Evolutionary conservation across 2,888 invertebrate species (phyloP).

Genomic region (Pristionchus maxplancki): DNA sequence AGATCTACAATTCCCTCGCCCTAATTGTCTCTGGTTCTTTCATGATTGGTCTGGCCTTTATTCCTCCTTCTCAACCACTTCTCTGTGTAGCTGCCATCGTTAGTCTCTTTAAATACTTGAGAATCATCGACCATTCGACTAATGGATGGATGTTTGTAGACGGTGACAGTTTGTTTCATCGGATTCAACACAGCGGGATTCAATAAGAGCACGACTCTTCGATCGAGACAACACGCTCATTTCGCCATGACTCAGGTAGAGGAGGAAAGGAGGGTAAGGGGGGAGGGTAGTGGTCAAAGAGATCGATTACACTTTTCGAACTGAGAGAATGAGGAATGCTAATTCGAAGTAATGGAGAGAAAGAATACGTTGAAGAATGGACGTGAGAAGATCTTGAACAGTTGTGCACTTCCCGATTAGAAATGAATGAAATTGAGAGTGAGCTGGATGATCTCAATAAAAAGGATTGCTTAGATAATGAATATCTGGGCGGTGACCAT

Average conservation of each 20-base stretch:
- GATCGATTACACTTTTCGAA: neutral
- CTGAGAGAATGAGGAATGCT: neutral
- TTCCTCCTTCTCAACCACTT: conserved; percentile 56
- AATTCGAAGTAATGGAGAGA: neutral
- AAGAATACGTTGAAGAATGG: neutral
- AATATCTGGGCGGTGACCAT: conserved; percentile 63
- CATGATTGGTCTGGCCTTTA: conserved; percentile 59
- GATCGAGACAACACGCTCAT: conserved; percentile 60
- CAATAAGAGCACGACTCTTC: conserved; percentile 62
- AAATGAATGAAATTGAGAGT: neutral
- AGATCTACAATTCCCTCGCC: conserved; percentile 59
- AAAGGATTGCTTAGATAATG: conserved; percentile 55
- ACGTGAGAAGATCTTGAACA: neutral
- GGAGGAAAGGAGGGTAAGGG: neutral
- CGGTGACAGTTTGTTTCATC: conserved; percentile 60
- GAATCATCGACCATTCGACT: neutral
- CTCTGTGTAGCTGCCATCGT: conserved; percentile 59
- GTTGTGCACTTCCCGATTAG: neutral
- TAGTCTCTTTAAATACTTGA: neutral
- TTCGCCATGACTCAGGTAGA: conserved; percentile 61
- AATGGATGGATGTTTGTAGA: conserved; percentile 35
- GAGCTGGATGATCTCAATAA: neutral
- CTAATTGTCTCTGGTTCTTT: conserved; percentile 57
- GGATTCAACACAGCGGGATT: conserved; percentile 63
- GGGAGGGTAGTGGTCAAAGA: neutral